Evolutionary conservation across 1,140 invertebrate species (phyloP).

Genomic region (Oncopeltus fasciatus): DNA sequence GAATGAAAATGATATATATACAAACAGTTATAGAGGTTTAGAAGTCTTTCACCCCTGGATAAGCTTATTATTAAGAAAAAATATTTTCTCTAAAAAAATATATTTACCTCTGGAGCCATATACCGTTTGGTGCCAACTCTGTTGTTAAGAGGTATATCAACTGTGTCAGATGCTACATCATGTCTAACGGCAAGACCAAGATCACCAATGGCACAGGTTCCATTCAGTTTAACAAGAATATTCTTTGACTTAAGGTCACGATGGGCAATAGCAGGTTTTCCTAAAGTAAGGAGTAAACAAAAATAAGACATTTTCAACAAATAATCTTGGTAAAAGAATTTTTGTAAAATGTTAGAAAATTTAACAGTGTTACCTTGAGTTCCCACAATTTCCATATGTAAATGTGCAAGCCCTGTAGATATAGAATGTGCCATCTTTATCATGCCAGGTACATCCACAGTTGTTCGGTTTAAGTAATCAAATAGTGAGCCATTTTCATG

Average conservation of each 20-base stretch:
- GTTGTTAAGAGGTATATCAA: conserved; percentile 56
- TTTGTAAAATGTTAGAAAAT: not conserved
- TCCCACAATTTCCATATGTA: conserved; percentile 88
- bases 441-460: conserved; percentile 63
- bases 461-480: conserved; percentile 70
- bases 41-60: too few species aligned
- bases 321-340: not conserved
- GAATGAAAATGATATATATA: too few species aligned
- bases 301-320: not conserved
- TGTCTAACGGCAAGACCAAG: conserved; percentile 82
- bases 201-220: conserved; percentile 88
- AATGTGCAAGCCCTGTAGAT: conserved; percentile 75
- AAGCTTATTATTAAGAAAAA: too few species aligned
- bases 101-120: conserved; percentile 90
- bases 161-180: conserved; percentile 44
- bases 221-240: conserved; percentile 78
- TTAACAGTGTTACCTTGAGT: conserved; percentile 42
- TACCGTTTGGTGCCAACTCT: conserved; percentile 86
- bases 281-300: conserved; percentile 28
- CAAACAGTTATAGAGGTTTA: too few species aligned
- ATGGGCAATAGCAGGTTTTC: conserved; percentile 86
- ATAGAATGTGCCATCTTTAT: conserved; percentile 69
- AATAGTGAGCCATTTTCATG: conserved; percentile 87
- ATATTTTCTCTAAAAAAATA: not conserved
- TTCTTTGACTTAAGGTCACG: conserved; percentile 92